Base-by-base conservation (phyloP, 1,140 invertebrate species). In the Apis dorsata region DNA sequence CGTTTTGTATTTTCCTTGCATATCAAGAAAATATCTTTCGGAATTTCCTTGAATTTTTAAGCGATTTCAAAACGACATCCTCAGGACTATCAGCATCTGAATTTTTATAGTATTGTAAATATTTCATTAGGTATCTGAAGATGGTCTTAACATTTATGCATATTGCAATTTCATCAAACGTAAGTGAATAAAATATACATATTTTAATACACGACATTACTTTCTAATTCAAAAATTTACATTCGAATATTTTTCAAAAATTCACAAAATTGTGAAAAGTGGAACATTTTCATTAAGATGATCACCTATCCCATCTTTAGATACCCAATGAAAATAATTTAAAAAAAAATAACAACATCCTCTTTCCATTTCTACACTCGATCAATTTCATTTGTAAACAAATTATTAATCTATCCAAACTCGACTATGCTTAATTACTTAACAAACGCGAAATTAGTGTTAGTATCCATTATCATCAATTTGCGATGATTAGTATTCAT, bases 391-490 rank as follows among this genome's bases (percentile, higher is more conserved):
- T 53, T 80, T 34, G 28, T 55, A 19, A 44, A 44, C 9, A 19
- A 34, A 13, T 24, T n/a, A n/a, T n/a, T n/a, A 1, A 65, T 55
- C 28, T 17, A 63, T 59, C 51, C 17, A n/a, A 24, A 44, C 34
- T 19, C n/a, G 24, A 17, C n/a, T 21, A 17, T 51, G 55, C 68
- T 71, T 78, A 11, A 34, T 57, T 12, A 34, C 24, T 78, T 17
- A 12, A 34, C 12, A 12, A 19, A 79, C n/a, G 68, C 78, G 59
- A 63, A 19, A 49, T 51, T 72, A 79, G 78, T 24, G 49, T 24
- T 63, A 79, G 57, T 21, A 44, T 49, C 9, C 24, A 21, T 53
- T 53, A 21, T 5, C 59, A 13, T 72, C 34, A 72, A 21, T 19
- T 17, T n/a, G 19, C 59, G n/a, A 60, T 63, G 17, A 12, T 21